These are phyloP conservation scores for Cephus cinctus DNA, from an alignment of 1,140 invertebrate genomes.

Conservation along the genomic window DNA sequence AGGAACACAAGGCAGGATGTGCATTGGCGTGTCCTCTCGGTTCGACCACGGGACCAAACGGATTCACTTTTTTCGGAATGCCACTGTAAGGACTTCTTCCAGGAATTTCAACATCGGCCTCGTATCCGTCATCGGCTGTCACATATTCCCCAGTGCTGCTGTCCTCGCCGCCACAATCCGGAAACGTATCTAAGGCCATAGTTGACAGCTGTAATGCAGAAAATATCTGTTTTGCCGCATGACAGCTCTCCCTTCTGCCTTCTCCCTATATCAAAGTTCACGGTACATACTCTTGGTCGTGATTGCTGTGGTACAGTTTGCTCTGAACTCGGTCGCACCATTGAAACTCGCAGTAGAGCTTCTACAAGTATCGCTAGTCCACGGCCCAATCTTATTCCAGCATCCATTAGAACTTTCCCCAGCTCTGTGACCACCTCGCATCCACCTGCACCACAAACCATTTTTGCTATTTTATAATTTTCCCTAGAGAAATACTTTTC, in stretches of 20 bases:
- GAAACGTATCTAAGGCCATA: constrained; percentile 49
- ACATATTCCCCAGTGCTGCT: constrained; percentile 55
- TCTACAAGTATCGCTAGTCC: constrained; percentile 47
- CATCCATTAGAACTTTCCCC: constrained; percentile 33
- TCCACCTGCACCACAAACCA: constrained; percentile 31
- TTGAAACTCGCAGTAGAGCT: constrained; percentile 42
- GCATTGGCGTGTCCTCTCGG: constrained; percentile 45
- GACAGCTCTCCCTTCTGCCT: too few species aligned
- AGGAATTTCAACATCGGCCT: constrained; percentile 56
- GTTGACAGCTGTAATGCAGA: constrained; percentile 37
- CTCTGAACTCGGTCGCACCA: constrained; percentile 42
- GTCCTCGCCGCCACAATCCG: constrained; percentile 55
- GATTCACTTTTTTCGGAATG: constrained; percentile 30
- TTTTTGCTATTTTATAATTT: constrained; percentile 8
- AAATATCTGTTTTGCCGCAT: neutral
- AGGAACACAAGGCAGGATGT: constrained; percentile 61
- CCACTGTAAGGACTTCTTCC: constrained; percentile 27
- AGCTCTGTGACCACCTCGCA: constrained; percentile 39
- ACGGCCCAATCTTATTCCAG: constrained; percentile 36
- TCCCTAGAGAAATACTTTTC: neutral
- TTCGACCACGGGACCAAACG: constrained; percentile 30
- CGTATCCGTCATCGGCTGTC: constrained; percentile 65
- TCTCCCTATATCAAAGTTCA: neutral
- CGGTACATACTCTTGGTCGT: constrained; percentile 41
- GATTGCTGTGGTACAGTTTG: constrained; percentile 42